A percentile compares a stretch with the other conserved stretches of the same genome.
Conservation (phyloP, 2,888 invertebrate genomes). For the Bellardia pandia region DNA sequence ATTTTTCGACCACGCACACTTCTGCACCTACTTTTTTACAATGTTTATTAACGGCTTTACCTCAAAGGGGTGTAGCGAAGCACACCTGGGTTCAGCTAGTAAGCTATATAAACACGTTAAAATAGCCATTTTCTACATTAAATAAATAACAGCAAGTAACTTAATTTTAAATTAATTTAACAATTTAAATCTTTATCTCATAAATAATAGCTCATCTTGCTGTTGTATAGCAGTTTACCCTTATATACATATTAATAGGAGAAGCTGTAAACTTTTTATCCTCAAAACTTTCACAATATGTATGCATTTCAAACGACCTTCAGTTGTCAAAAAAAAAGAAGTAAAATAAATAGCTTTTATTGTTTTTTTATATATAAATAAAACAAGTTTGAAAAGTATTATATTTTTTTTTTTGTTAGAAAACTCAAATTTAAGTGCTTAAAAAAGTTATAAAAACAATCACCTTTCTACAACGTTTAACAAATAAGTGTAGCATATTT, state of each 20-base stretch:
- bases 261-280: background rate
- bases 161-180: background rate
- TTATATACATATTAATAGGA: background rate
- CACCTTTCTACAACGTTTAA: conserved; percentile 25
- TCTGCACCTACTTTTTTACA: too few species aligned
- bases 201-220: background rate
- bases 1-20: too few species aligned
- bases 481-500: background rate
- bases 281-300: conserved; percentile 36
- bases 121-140: too few species aligned
- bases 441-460: conserved; percentile 24
- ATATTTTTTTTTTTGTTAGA: background rate
- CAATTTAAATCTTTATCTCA: background rate
- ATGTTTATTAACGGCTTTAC: too few species aligned
- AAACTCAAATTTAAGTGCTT: conserved; percentile 22
- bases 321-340: conserved; percentile 1
- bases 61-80: too few species aligned
- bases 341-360: background rate
- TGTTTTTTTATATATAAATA: conserved; percentile 19
- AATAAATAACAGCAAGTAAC: background rate
- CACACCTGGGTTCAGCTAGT: too few species aligned
- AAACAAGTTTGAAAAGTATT: background rate
- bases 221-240: too few species aligned
- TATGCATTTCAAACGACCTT: conserved; percentile 34
- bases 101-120: too few species aligned